These are phyloP conservation scores for Philotrypesis tridentata DNA, from an alignment of 1,140 invertebrate genomes.

Conservation along the genomic window DNA sequence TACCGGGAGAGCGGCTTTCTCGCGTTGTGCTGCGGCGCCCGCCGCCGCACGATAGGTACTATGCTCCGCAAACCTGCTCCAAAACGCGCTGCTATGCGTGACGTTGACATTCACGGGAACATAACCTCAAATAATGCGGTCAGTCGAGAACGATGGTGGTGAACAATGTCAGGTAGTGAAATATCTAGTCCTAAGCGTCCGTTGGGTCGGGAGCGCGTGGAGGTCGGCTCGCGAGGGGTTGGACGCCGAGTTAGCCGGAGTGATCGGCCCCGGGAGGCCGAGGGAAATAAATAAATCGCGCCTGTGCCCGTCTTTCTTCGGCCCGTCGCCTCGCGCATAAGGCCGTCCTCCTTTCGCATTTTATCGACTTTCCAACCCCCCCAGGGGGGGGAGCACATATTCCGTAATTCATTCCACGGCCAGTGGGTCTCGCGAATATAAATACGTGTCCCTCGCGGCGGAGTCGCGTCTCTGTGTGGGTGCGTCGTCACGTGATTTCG, in stretches of 20 bases:
- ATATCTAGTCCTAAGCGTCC: background rate
- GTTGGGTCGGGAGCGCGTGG: background rate
- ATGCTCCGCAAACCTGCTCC: background rate
- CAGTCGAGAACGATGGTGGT: conserved; percentile 38
- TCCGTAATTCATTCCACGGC: background rate
- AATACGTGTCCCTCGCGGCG: background rate
- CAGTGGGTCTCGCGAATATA: background rate
- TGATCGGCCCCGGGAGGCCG: background rate
- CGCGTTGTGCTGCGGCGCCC: background rate
- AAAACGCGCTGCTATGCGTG: background rate
- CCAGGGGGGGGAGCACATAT: background rate
- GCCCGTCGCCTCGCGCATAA: background rate
- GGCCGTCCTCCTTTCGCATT: background rate
- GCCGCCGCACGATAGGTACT: background rate
- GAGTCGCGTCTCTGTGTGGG: background rate
- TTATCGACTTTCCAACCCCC: background rate
- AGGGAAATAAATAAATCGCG: background rate
- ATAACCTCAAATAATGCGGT: conserved; percentile 37
- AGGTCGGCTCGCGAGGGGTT: background rate
- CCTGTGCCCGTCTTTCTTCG: background rate
- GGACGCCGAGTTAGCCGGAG: background rate
- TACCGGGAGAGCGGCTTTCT: too few relatives aligned
- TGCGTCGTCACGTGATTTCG: background rate
- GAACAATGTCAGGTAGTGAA: conserved; percentile 41
- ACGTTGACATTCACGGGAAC: conserved; percentile 35